Conservation (phyloP, 1,140 invertebrate species). For the Sitodiplosis mosellana region DNA sequence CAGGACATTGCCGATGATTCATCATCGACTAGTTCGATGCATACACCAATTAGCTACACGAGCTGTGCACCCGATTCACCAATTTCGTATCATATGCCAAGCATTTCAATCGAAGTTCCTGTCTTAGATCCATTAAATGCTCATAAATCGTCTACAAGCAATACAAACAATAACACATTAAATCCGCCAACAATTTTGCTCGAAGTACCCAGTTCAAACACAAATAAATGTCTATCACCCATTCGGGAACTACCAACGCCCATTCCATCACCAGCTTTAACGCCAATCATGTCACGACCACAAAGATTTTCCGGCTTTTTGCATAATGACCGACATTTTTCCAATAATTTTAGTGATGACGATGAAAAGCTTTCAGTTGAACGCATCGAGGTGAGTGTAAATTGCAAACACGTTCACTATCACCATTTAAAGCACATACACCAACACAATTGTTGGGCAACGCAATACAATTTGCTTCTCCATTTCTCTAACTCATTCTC, state of each 20-base stretch:
- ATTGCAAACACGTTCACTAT: not conserved
- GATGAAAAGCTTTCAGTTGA: constrained; percentile 6
- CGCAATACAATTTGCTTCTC: too few relatives aligned
- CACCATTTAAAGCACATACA: too few relatives aligned
- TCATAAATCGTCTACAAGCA: constrained; percentile 27
- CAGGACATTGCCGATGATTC: constrained; percentile 42
- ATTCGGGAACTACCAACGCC: constrained; percentile 53
- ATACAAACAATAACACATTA: constrained; percentile 32
- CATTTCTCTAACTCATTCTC: too few relatives aligned
- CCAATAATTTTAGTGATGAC: constrained; percentile 16
- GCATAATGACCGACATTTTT: constrained; percentile 11
- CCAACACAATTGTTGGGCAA: too few relatives aligned
- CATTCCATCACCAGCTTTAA: constrained; percentile 43
- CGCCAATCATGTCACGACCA: constrained; percentile 35
- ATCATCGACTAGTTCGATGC: constrained; percentile 35
- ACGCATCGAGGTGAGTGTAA: not conserved
- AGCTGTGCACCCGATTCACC: constrained; percentile 36
- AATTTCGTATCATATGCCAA: constrained; percentile 14
- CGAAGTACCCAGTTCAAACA: constrained; percentile 42
- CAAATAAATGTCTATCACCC: constrained; percentile 51
- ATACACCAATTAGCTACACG: constrained; percentile 33
- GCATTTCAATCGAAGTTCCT: constrained; percentile 36
- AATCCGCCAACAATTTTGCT: constrained; percentile 49
- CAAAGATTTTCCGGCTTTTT: constrained; percentile 2
- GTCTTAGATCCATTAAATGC: constrained; percentile 42